Evolutionary conservation across 2,797 vertebrate species (phyloP).

Genomic region (Schizopygopsis malacanthus): DNA sequence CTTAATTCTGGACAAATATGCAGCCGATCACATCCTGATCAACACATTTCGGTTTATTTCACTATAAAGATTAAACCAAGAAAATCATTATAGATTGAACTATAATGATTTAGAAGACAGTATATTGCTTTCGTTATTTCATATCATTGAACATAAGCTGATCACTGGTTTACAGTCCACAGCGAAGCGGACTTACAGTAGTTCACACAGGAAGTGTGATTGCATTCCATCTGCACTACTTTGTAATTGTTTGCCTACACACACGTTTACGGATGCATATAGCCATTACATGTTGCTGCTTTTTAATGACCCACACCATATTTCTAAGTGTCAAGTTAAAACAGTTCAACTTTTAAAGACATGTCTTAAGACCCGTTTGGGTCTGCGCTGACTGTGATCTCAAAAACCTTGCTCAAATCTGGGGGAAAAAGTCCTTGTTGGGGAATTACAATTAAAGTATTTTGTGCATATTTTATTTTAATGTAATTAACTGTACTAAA

Average conservation of each 20-base stretch:
- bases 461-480: background rate
- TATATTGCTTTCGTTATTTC: background rate
- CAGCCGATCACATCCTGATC: background rate
- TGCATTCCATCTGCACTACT: background rate
- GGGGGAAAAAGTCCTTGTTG: background rate
- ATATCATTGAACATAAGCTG: background rate
- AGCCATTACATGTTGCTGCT: background rate
- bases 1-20: background rate
- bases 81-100: background rate
- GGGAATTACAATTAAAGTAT: slow-evolving; percentile 4
- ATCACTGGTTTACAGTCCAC: background rate
- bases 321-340: background rate
- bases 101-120: background rate
- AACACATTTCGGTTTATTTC: background rate
- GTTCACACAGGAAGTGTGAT: background rate
- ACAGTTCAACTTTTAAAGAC: background rate
- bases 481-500: slow-evolving; percentile 18
- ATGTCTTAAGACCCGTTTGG: too few relatives aligned
- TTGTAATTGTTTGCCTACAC: background rate
- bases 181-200: background rate
- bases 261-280: background rate
- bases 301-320: background rate
- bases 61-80: background rate
- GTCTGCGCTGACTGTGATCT: background rate
- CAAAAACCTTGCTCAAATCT: background rate